phyloP scores from a whole-genome alignment of 2,113 vertebrate species.

The Myrmecophaga tridactyla region DNA sequence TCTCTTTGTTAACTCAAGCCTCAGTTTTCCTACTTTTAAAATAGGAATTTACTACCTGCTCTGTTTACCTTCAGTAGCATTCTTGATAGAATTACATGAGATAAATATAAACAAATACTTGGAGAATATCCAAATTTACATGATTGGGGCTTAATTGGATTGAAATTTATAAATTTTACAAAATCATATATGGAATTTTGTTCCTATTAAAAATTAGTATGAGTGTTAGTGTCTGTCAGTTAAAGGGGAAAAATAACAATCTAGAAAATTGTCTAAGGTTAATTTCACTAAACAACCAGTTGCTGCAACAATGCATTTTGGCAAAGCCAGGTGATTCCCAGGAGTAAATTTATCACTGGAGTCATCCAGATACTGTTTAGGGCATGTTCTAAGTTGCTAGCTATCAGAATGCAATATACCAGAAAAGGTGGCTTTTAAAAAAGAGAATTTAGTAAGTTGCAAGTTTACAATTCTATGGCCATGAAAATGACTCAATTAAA shows the following conservation, averaged over 20 bases:
- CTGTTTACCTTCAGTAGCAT: not conserved
- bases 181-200: not conserved
- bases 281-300: not conserved
- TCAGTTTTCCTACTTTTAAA: not conserved
- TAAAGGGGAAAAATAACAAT: not conserved
- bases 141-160: not conserved
- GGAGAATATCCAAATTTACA: not conserved
- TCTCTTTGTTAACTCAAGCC: not conserved
- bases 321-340: not conserved
- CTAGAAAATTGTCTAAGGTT: not conserved
- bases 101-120: not conserved
- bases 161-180: not conserved
- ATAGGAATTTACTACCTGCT: not conserved
- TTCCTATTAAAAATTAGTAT: not conserved
- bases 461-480: no score
- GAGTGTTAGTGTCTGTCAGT: not conserved
- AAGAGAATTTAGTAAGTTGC: no score
- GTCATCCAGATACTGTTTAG: not conserved
- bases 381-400: no score
- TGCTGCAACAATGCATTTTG: not conserved
- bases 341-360: not conserved
- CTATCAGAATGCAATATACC: no score
- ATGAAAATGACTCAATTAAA: no score
- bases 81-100: not conserved
- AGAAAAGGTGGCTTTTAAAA: no score